Evolutionary conservation across 2,797 vertebrate genomes (phyloP).

Genomic region (Pangasius larnaudii): DNA sequence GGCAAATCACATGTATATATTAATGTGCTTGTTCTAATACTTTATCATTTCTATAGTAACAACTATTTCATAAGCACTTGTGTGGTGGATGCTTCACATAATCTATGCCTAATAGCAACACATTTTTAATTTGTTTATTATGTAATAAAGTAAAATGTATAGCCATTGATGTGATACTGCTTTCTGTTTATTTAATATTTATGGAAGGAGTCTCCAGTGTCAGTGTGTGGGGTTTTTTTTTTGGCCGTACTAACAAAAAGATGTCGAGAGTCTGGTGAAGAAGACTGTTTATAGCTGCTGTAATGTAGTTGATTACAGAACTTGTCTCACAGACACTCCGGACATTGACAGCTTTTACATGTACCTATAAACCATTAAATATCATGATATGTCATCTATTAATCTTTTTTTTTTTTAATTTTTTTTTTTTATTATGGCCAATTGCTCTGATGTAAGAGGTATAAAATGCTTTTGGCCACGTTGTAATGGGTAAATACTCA

Average conservation of each 20-base stretch:
- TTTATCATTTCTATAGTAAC: not conserved
- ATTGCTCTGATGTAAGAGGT: not conserved
- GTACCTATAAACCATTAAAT: not conserved
- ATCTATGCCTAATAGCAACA: not conserved
- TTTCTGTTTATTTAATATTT: not conserved
- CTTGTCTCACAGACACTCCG: not conserved
- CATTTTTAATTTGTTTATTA: no score
- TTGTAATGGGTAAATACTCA: not conserved
- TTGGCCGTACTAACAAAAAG: not conserved
- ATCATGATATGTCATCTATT: no score
- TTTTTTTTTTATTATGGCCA: not conserved
- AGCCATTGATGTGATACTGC: not conserved
- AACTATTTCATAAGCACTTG: not conserved
- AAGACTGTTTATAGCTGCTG: not conserved
- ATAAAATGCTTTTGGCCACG: not conserved
- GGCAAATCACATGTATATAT: not conserved
- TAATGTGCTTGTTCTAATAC: not conserved
- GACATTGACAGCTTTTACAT: not conserved
- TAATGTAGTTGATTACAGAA: not conserved
- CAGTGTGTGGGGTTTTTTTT: not conserved
- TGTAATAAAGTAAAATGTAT: not conserved
- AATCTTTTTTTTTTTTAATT: not conserved
- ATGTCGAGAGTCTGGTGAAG: not conserved
- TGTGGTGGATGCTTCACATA: not conserved
- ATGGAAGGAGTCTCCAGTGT: not conserved